Evolutionary conservation across 2,797 vertebrate species (phyloP), one percentile per base, ranked within the genome.

Genomic region (Acanthornis magna): DNA sequence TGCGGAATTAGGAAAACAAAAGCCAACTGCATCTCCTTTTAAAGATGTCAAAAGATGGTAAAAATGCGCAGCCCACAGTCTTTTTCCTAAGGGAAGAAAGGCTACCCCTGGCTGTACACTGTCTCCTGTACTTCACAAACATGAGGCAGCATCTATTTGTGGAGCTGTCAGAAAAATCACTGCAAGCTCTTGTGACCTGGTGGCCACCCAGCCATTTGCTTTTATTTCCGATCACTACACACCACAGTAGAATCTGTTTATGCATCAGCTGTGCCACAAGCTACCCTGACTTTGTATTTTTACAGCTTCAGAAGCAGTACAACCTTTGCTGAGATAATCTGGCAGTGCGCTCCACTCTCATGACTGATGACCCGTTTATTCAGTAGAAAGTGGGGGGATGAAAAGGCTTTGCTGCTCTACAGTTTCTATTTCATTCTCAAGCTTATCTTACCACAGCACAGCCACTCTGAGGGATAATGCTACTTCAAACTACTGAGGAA

Each of bases 341-440:
- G 51, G 47, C 36, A 86, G 60, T 12, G 42, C 22, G 16, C 26
- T 66, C 13, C 22, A 17, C 25, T 81, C 60, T 63, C 29, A 48
- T 20, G 58, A 53, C 32, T 60, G 47, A 76, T 34, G 21, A 71
- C 22, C 45, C 30, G 16, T 38, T 89, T n/a, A 58, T 55, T 53
- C 25, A 89, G 62, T 32, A 76, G n/a, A 77, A 66, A 53, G 29
- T 3, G 2, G 20, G 4, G n/a, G 8, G 10, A 53, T 45, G 16
- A 89, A 26, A 82, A 89, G 42, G 21, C n/a, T 62, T 76, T 88
- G 66, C 36, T 71, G 29, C 30, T 71, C 22, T 36, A 77, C 42
- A 36, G 67, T 63, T 93, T 67, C 53, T 51, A 65, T 88, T 91
- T 95, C n/a, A 95, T 80, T 72, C 78, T 88, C 65, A 89, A 53